Evolutionary conservation across 2,113 vertebrate genomes (phyloP).

Genomic region (Ptychochromis oligacanthus): DNA sequence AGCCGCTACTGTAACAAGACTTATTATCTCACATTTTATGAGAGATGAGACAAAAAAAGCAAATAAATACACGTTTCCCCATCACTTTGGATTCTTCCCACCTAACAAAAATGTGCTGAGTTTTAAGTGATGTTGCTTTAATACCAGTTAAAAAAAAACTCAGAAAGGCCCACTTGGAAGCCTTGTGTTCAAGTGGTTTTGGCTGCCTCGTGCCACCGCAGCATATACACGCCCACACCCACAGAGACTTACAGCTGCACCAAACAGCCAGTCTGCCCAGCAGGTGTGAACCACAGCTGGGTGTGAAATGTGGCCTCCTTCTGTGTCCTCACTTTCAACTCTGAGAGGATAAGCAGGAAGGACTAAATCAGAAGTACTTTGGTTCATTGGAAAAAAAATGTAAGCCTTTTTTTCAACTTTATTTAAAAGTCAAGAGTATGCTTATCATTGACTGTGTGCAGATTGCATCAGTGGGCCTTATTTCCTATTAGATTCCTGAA

Average conservation of each 20-base stretch:
- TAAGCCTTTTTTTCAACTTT: no score
- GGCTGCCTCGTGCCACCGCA: not conserved
- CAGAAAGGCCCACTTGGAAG: no score
- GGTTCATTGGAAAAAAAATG: not conserved
- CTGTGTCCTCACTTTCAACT: not conserved
- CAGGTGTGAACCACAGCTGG: slow-evolving; percentile 21
- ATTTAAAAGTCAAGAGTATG: not conserved
- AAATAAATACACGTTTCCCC: no score
- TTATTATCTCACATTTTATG: no score
- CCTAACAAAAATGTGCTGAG: no score
- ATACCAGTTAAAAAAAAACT: no score
- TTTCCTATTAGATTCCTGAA: not conserved
- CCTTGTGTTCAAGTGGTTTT: slow-evolving; percentile 2
- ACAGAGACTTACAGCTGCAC: not conserved
- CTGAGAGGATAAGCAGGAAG: not conserved
- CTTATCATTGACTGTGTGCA: not conserved
- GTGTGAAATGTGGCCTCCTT: not conserved
- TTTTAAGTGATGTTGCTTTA: no score
- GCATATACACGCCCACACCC: not conserved
- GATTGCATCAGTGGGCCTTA: not conserved
- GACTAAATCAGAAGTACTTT: not conserved
- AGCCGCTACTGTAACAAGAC: no score
- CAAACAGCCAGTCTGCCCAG: not conserved
- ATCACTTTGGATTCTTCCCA: no score
- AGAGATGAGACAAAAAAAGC: no score